A percentile compares a stretch with the other conserved stretches of the same genome.
These are phyloP conservation scores for Patella vulgata DNA, from an alignment of 1,140 invertebrate genomes.

Conservation along the genomic window DNA sequence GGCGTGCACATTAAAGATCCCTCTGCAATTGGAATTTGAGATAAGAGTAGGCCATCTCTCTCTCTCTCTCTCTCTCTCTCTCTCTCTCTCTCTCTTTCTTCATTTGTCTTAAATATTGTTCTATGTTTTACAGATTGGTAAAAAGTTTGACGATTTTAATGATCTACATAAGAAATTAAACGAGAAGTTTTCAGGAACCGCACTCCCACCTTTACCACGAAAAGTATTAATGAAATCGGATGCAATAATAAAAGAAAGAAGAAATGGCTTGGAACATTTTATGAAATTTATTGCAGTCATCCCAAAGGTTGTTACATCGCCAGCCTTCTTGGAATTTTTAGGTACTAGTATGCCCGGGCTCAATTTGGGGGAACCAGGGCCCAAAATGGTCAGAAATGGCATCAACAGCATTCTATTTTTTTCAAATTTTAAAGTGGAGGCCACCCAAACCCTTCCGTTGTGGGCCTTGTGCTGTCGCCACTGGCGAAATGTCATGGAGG, in stretches of 20 bases:
- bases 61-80: no score
- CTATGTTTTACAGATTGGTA: constrained; percentile 42
- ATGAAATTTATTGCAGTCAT: constrained; percentile 41
- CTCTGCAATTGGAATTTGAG: no score
- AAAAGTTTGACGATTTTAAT: constrained; percentile 53
- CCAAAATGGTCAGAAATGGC: neutral
- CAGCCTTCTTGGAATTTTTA: constrained; percentile 40
- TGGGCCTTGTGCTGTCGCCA: no score
- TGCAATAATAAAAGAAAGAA: constrained; percentile 34
- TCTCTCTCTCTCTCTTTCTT: neutral
- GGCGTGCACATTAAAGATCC: no score
- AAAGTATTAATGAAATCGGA: constrained; percentile 46
- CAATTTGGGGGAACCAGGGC: neutral
- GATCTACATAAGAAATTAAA: constrained; percentile 41
- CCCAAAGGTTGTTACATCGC: constrained; percentile 32
- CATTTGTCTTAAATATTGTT: no score
- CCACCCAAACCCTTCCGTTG: neutral
- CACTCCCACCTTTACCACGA: constrained; percentile 47
- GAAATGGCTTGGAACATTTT: constrained; percentile 37
- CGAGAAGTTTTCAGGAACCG: constrained; percentile 44
- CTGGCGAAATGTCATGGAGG: no score
- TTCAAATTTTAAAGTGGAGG: neutral
- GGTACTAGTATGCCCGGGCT: no score
- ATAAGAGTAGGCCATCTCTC: no score
- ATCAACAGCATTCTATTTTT: no score